phyloP scores from a whole-genome alignment of 2,797 vertebrate genomes.

The Phrynocephalus forsythii region DNA sequence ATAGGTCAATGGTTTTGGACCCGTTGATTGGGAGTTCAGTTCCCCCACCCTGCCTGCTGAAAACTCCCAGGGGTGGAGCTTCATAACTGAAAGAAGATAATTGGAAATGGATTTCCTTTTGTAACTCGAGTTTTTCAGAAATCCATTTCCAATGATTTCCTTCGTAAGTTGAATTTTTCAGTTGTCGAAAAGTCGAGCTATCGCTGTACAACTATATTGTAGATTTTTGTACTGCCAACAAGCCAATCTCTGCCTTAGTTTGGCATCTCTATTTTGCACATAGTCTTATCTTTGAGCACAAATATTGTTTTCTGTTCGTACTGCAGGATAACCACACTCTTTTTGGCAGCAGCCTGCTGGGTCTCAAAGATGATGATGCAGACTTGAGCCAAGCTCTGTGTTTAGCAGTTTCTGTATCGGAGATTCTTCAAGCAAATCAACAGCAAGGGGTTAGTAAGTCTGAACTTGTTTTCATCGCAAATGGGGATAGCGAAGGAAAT shows the following conservation, averaged over 20 bases:
- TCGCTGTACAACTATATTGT: neutral
- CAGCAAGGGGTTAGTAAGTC: conserved; percentile 86
- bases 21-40: no score
- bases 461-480: neutral
- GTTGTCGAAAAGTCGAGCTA: no score
- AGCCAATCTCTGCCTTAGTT: neutral
- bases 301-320: conserved; percentile 24
- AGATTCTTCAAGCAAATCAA: conserved; percentile 98
- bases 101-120: no score
- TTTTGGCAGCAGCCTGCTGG: conserved; percentile 95
- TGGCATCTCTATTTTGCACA: neutral
- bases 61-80: no score
- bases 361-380: conserved; percentile 94
- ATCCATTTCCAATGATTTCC: no score
- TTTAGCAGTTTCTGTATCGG: conserved; percentile 93
- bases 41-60: no score
- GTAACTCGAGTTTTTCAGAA: no score
- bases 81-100: no score
- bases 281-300: neutral
- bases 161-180: no score
- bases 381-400: conserved; percentile 97
- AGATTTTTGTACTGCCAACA: neutral
- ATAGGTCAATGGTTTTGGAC: no score
- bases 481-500: conserved; percentile 20
- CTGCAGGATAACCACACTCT: conserved; percentile 94